Conservation (phyloP, 2,888 invertebrate species). For the Poecilus cupreus region DNA sequence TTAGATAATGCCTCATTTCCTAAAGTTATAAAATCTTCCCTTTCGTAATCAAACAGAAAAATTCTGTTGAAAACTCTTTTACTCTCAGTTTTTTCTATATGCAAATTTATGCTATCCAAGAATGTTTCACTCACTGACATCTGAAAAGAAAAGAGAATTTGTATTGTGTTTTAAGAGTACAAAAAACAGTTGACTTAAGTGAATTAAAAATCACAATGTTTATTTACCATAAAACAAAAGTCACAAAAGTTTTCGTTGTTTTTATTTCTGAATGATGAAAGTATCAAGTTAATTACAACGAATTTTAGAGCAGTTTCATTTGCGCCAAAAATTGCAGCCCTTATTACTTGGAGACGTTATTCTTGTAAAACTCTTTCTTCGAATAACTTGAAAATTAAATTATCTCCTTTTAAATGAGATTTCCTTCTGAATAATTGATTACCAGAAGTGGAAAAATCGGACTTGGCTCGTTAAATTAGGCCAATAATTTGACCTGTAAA, state of each 20-base stretch:
- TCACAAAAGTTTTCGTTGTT: background rate
- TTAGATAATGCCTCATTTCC: slow-evolving; percentile 62
- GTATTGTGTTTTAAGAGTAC: background rate
- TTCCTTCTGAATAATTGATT: slow-evolving; percentile 37
- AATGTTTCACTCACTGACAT: slow-evolving; percentile 25
- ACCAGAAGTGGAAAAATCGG: slow-evolving; percentile 3
- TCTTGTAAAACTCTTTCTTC: slow-evolving; percentile 1
- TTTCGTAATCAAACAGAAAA: slow-evolving; percentile 53
- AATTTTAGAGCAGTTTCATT: slow-evolving; percentile 18
- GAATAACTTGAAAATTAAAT: slow-evolving; percentile 27
- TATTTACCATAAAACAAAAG: slow-evolving; percentile 22
- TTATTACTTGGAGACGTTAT: background rate
- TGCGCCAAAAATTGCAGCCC: background rate
- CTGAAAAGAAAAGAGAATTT: slow-evolving; percentile 28
- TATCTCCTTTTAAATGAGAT: slow-evolving; percentile 31
- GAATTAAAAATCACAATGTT: slow-evolving; percentile 36
- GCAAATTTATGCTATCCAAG: slow-evolving; percentile 39
- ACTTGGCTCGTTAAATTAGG: background rate
- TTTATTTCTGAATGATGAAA: background rate
- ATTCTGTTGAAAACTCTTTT: slow-evolving; percentile 25
- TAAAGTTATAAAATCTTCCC: slow-evolving; percentile 64
- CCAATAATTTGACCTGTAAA: slow-evolving; percentile 23
- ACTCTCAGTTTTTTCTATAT: slow-evolving; percentile 33
- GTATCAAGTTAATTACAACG: slow-evolving; percentile 16
- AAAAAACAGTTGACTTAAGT: background rate